phyloP scores from a whole-genome alignment of 2,797 vertebrate species.

The Salmo trutta region DNA sequence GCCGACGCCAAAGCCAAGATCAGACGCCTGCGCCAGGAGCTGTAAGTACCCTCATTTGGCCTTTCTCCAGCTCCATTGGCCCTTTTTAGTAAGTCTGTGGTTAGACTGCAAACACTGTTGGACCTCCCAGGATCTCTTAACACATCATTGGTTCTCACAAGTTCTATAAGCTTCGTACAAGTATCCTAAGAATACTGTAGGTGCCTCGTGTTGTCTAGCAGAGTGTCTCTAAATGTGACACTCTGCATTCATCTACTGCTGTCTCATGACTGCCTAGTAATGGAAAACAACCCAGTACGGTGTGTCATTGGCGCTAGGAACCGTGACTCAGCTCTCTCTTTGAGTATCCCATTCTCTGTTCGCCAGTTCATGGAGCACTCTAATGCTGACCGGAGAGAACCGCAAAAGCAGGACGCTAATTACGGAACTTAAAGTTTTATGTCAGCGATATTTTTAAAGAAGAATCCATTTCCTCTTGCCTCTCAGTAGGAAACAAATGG shows the following conservation, averaged over 20 bases:
- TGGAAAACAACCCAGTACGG: not conserved
- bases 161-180: not conserved
- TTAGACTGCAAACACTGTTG: not conserved
- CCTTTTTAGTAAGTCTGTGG: not conserved
- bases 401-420: conserved; percentile 5
- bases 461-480: conserved; percentile 32
- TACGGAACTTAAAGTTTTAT: conserved; percentile 14
- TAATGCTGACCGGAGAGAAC: not conserved
- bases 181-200: not conserved
- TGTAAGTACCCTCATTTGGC: conserved; percentile 80
- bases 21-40: conserved; percentile 91
- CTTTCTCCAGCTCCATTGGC: not conserved
- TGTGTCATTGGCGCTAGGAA: not conserved
- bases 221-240: not conserved
- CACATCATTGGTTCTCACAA: not conserved
- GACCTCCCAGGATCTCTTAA: not conserved
- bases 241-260: not conserved
- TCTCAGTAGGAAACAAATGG: not conserved
- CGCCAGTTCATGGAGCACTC: not conserved
- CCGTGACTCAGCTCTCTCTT: not conserved
- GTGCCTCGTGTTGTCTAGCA: not conserved
- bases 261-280: not conserved
- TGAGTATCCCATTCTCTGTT: not conserved
- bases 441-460: conserved; percentile 11
- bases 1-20: conserved; percentile 97